Conservation (phyloP, 2,888 invertebrate species). For the Cataglyphis altisquamis region DNA sequence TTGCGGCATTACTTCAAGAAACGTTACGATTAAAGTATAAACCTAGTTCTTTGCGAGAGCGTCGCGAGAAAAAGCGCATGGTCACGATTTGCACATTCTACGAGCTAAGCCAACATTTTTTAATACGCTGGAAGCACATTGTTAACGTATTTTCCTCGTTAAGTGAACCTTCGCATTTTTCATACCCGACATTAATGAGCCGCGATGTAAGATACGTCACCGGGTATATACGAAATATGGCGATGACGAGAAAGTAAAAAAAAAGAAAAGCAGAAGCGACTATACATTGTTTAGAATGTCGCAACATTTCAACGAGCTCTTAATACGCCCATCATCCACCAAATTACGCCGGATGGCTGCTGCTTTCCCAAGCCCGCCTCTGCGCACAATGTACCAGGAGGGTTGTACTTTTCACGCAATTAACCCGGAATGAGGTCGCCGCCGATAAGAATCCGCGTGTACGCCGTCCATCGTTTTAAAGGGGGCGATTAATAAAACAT, state of each 20-base stretch:
- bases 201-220: slow-evolving; percentile 32
- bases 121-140: not conserved
- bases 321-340: slow-evolving; percentile 68
- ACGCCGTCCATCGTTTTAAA: slow-evolving; percentile 17
- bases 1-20: slow-evolving; percentile 64
- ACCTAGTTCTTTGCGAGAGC: slow-evolving; percentile 40
- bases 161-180: slow-evolving; percentile 21
- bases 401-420: slow-evolving; percentile 67
- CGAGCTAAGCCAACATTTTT: not conserved
- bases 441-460: slow-evolving; percentile 54
- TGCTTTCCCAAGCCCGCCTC: slow-evolving; percentile 34
- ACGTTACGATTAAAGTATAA: slow-evolving; percentile 70
- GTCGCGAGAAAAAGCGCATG: not conserved
- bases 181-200: slow-evolving; percentile 40
- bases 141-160: slow-evolving; percentile 39
- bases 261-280: slow-evolving; percentile 14
- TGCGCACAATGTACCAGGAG: slow-evolving; percentile 43
- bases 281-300: slow-evolving; percentile 49
- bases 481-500: slow-evolving; percentile 30
- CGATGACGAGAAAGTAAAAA: slow-evolving; percentile 14
- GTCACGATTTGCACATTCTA: slow-evolving; percentile 6
- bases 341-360: slow-evolving; percentile 62
- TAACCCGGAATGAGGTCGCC: slow-evolving; percentile 58
- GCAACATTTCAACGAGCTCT: slow-evolving; percentile 60
- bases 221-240: slow-evolving; percentile 40